These are phyloP conservation scores for Cylloceria caligata DNA, from an alignment of 2,888 invertebrate species.

Conservation along the genomic window DNA sequence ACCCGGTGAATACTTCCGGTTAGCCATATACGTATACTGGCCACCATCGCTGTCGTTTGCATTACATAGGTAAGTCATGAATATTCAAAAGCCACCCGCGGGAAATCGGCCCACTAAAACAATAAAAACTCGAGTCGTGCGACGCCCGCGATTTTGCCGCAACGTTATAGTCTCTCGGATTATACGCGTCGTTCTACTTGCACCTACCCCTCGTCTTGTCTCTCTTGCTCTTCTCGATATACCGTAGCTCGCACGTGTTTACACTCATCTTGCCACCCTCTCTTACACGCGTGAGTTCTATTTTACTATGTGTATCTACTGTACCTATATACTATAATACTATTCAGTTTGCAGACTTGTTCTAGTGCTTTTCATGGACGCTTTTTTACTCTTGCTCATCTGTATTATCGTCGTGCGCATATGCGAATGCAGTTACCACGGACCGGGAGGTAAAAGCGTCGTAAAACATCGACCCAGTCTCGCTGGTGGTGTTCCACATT, in stretches of 20 bases:
- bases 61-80: slow-evolving; percentile 67
- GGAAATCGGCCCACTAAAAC: slow-evolving; percentile 75
- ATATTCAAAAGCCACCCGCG: slow-evolving; percentile 68
- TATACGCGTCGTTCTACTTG: slow-evolving; percentile 57
- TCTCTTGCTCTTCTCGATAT: slow-evolving; percentile 1
- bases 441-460: slow-evolving; percentile 38
- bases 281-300: not conserved
- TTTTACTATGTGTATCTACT: slow-evolving; percentile 13
- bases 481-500: not conserved
- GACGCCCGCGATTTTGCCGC: slow-evolving; percentile 39
- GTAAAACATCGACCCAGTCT: slow-evolving; percentile 34
- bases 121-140: slow-evolving; percentile 73
- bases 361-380: slow-evolving; percentile 22
- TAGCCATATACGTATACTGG: slow-evolving; percentile 44
- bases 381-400: slow-evolving; percentile 51
- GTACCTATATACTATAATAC: slow-evolving; percentile 17
- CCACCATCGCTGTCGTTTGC: slow-evolving; percentile 43
- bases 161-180: slow-evolving; percentile 44
- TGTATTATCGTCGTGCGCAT: slow-evolving; percentile 56
- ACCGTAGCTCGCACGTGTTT: slow-evolving; percentile 18
- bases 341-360: slow-evolving; percentile 27
- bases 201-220: slow-evolving; percentile 18
- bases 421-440: slow-evolving; percentile 54
- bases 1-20: slow-evolving; percentile 60
- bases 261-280: slow-evolving; percentile 4